Percentiles rank a stretch among this genome's conserved stretches.
Conservation (phyloP, 2,888 invertebrate species). For the Cephus spinipes region DNA sequence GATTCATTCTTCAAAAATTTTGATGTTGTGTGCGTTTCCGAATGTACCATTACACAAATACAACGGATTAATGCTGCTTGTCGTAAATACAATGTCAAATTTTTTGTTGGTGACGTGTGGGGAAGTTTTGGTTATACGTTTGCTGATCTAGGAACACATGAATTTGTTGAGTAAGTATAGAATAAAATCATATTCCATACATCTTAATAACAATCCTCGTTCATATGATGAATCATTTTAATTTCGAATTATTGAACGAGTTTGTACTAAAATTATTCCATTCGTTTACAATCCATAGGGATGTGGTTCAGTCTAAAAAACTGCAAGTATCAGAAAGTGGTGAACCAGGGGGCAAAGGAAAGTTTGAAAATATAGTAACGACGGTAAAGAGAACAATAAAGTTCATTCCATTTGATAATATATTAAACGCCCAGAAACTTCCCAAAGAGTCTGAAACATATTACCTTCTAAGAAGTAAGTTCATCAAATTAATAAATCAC, state of each 20-base stretch:
- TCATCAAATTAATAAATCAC: background rate
- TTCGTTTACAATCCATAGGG: slow-evolving; percentile 59
- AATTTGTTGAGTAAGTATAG: slow-evolving; percentile 79
- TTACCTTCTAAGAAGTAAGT: slow-evolving; percentile 77
- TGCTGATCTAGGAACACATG: slow-evolving; percentile 87
- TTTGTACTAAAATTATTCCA: slow-evolving; percentile 1
- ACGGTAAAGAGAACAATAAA: slow-evolving; percentile 75
- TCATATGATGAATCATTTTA: slow-evolving; percentile 3
- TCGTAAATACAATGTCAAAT: slow-evolving; percentile 80
- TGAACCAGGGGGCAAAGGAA: slow-evolving; percentile 63
- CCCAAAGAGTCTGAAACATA: slow-evolving; percentile 70
- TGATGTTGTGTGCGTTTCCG: slow-evolving; percentile 87
- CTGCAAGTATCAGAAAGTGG: slow-evolving; percentile 71
- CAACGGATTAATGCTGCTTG: slow-evolving; percentile 83
- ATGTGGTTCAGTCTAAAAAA: slow-evolving; percentile 67
- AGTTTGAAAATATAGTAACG: slow-evolving; percentile 71
- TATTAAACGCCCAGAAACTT: slow-evolving; percentile 69
- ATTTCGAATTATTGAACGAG: slow-evolving; percentile 5
- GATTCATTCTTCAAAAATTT: slow-evolving; percentile 80
- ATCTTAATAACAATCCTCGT: background rate
- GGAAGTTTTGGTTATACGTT: slow-evolving; percentile 94
- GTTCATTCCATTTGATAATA: slow-evolving; percentile 77
- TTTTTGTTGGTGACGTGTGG: slow-evolving; percentile 92
- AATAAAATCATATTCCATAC: background rate
- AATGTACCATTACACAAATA: slow-evolving; percentile 78